Conservation (phyloP, 2,113 vertebrate genomes). For the Calyptommatus sinebrachiatus region DNA sequence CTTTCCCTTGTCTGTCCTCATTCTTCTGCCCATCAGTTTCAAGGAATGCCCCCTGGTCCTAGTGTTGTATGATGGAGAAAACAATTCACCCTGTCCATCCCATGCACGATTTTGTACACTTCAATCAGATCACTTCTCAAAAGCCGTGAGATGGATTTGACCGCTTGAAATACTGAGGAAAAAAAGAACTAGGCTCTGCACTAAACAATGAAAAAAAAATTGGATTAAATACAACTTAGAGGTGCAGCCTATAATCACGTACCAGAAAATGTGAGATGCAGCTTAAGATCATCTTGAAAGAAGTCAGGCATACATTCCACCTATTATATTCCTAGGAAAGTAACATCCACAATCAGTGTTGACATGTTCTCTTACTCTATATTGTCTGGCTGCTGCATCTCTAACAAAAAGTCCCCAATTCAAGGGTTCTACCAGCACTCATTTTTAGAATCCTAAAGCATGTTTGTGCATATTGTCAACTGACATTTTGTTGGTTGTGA, state of each 20-base stretch:
- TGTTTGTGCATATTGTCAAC: background rate
- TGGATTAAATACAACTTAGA: no score
- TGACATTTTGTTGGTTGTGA: background rate
- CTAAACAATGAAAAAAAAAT: no score
- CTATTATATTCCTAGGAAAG: background rate
- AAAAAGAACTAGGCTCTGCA: background rate
- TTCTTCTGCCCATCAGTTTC: no score
- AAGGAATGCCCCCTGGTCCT: no score
- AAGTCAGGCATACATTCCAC: background rate
- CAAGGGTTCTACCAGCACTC: background rate
- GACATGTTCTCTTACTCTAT: background rate
- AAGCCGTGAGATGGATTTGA: background rate
- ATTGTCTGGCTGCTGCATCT: no score
- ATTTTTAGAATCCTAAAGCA: background rate
- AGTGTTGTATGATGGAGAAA: no score
- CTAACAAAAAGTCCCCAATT: background rate
- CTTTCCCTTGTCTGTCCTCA: no score
- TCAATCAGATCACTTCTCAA: no score
- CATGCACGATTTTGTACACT: no score
- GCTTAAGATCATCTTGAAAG: background rate
- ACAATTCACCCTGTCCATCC: no score
- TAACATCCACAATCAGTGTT: background rate
- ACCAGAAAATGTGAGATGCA: background rate
- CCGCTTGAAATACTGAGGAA: accelerated
- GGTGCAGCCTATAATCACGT: no score